Conservation (phyloP, 2,113 vertebrate species). For the Alethe castanea region DNA sequence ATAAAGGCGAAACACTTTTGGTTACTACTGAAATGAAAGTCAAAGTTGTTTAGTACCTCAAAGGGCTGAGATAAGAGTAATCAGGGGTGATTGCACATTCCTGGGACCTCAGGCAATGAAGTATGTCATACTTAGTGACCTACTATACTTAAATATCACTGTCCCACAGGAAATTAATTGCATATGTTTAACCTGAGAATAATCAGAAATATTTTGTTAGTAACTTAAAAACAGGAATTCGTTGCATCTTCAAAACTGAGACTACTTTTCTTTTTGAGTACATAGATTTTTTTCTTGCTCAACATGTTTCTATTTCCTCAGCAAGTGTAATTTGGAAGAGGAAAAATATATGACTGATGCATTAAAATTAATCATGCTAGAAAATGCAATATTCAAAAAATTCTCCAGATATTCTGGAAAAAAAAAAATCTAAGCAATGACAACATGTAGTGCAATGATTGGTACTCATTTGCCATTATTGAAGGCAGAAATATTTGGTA, state of each 20-base stretch:
- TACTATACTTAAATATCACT: background rate
- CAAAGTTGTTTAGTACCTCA: background rate
- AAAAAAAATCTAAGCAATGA: background rate
- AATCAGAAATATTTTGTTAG: background rate
- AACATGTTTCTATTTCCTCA: background rate
- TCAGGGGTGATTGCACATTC: background rate
- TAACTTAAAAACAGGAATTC: background rate
- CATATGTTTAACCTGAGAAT: background rate
- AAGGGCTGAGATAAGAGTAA: background rate
- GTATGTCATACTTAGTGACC: background rate
- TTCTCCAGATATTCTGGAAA: background rate
- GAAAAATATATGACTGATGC: background rate
- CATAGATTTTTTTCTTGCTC: background rate
- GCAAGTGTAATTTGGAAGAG: background rate
- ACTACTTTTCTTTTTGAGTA: background rate
- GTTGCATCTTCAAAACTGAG: background rate
- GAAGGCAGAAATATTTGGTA: background rate
- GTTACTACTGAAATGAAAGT: background rate
- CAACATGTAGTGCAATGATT: background rate
- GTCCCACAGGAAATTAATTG: background rate
- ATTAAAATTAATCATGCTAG: background rate
- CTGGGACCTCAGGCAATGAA: background rate
- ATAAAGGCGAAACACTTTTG: background rate
- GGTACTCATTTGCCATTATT: background rate
- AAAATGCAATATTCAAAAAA: background rate